Base-by-base conservation (phyloP, 2,113 vertebrate species). In the Emydura subglobosa region DNA sequence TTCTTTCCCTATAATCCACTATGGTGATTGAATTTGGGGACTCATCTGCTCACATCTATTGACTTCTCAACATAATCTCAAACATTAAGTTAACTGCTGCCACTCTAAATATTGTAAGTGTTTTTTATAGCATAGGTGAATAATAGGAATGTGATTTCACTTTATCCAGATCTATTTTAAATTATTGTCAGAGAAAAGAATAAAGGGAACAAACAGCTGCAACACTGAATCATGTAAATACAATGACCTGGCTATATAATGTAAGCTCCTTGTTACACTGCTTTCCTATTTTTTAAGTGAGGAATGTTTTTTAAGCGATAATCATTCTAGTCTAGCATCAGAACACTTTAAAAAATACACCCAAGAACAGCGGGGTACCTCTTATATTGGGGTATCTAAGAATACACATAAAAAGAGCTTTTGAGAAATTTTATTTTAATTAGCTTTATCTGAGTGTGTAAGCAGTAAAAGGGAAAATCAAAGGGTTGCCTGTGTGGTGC, bases 401-500 rank as follows among this genome's bases (percentile, higher is more conserved):
- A 95, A 95, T 96, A 93, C 89, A 97, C 96, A 95, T 94, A 92
- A 94, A 95, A 82, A 81, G 81, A 81, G 82, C 93, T 91, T 92
- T 97, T 94, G 94, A 96, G 91, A 96, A 94, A 96, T 97, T 98
- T 97, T 96, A 96, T 98, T 97, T 96, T 91, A 96, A 97, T 96
- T 97, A 95, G 93, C 49, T 96, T 96, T 97, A 97, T 97, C 97
- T 96, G 88, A 94, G 42, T 85, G 68, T 91, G 51, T 86, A 86
- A 97, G 92, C 90, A 95, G 89, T 97, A 97, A 98, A 98, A 98
- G 72, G 49, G 85, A 81, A 97, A 97, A 98, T 97, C 95, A 98
- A 98, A 98, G 96, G 91, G 44, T 81, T 97, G 47, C 82, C 96
- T 96, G 57, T 95, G 88, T 93, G 95, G 92, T 96, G 97, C 93